These are phyloP conservation scores for Ferrisia virgata DNA, from an alignment of 2,888 invertebrate genomes.

Conservation along the genomic window DNA sequence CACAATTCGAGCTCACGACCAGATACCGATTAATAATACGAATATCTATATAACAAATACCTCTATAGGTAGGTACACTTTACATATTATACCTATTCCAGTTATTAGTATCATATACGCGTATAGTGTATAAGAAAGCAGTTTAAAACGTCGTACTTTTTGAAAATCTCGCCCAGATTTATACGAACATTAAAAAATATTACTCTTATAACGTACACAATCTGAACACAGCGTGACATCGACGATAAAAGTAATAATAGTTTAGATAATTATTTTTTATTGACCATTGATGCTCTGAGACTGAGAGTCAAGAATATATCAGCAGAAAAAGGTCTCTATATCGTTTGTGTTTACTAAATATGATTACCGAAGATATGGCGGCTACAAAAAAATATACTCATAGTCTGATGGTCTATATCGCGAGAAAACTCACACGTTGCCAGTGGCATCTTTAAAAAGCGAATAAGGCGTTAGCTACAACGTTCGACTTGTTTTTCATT, in stretches of 20 bases:
- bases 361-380: too few species aligned
- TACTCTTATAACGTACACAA: not conserved
- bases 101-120: slow-evolving; percentile 13
- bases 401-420: not conserved
- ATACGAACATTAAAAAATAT: slow-evolving; percentile 11
- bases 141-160: not conserved
- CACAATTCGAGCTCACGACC: not conserved
- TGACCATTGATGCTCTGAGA: not conserved
- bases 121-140: not conserved
- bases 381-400: not conserved
- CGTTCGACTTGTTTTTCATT: not conserved
- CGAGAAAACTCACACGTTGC: slow-evolving; percentile 25
- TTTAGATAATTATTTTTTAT: slow-evolving; percentile 15
- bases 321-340: too few species aligned
- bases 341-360: too few species aligned
- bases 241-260: slow-evolving; percentile 19
- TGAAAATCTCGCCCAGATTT: not conserved
- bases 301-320: not conserved
- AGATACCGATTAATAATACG: slow-evolving; percentile 16
- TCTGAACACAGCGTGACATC: not conserved
- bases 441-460: not conserved
- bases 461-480: not conserved
- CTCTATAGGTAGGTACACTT: too few species aligned
- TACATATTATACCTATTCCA: too few species aligned
- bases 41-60: slow-evolving; percentile 1